phyloP scores from a whole-genome alignment of 2,113 vertebrate species.

The Misgurnus anguillicaudatus region DNA sequence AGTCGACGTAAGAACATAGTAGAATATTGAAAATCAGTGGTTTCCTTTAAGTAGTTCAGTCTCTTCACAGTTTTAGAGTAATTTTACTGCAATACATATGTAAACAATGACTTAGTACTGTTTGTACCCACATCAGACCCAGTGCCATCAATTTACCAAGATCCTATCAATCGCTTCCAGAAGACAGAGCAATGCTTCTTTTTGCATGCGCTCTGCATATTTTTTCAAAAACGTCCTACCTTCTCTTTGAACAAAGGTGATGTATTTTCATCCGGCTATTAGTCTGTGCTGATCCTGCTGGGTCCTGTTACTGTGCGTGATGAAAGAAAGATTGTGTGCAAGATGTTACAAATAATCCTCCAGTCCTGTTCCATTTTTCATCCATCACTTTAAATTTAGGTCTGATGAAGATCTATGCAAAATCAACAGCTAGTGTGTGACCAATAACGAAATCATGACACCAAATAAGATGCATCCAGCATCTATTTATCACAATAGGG shows the following conservation, averaged over 20 bases:
- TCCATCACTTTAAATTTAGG: not conserved
- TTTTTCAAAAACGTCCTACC: slow-evolving; percentile 5
- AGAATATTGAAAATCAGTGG: too few relatives aligned
- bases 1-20: too few relatives aligned
- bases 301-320: not conserved
- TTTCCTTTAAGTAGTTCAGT: too few relatives aligned
- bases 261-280: slow-evolving; percentile 19
- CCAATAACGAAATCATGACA: not conserved
- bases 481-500: not conserved
- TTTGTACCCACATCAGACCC: not conserved
- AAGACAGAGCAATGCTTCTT: not conserved
- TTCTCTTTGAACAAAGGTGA: slow-evolving; percentile 24
- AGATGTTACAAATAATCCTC: slow-evolving; percentile 20
- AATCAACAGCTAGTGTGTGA: not conserved
- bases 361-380: not conserved
- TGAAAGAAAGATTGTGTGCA: slow-evolving; percentile 10
- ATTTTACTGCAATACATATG: not conserved
- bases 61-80: slow-evolving; percentile 4
- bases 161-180: not conserved
- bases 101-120: slow-evolving; percentile 11
- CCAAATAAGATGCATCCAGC: not conserved
- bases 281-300: slow-evolving; percentile 9
- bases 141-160: not conserved
- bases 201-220: not conserved
- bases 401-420: not conserved